Percentiles rank a stretch among this genome's conserved stretches.
phyloP scores from a whole-genome alignment of 2,113 vertebrate species.

The Platichthys flesus region DNA sequence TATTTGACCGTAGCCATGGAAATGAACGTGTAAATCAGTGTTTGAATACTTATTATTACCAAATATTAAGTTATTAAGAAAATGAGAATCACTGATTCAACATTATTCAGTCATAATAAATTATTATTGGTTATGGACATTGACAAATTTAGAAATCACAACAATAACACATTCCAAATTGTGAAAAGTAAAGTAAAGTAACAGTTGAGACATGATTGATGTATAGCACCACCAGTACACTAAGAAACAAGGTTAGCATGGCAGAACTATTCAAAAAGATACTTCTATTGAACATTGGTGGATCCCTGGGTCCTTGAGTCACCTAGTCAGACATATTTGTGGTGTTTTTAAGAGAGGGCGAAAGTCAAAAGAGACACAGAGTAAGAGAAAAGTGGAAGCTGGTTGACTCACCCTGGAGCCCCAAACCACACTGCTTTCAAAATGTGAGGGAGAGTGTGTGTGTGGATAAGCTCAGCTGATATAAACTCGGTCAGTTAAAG shows the following conservation, averaged over 20 bases:
- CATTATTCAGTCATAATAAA: too few relatives aligned
- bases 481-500: neutral
- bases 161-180: neutral
- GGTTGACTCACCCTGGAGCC: conserved; percentile 10
- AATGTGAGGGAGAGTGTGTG: neutral
- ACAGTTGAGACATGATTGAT: too few relatives aligned
- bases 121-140: too few relatives aligned
- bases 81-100: too few relatives aligned
- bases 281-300: neutral
- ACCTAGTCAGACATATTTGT: neutral
- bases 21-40: too few relatives aligned
- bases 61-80: too few relatives aligned
- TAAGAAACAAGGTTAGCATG: neutral
- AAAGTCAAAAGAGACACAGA: neutral
- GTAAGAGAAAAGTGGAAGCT: neutral
- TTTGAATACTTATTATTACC: too few relatives aligned
- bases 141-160: neutral
- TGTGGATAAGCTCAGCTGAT: conserved; percentile 7
- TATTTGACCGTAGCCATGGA: too few relatives aligned
- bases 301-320: conserved; percentile 3
- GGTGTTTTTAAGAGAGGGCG: neutral
- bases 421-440: conserved; percentile 19
- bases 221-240: too few relatives aligned
- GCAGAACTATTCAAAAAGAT: neutral
- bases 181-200: neutral